Evolutionary conservation across 2,113 vertebrate genomes (phyloP), one percentile per base, ranked within the genome.

Genomic region (Pitta sordida): DNA sequence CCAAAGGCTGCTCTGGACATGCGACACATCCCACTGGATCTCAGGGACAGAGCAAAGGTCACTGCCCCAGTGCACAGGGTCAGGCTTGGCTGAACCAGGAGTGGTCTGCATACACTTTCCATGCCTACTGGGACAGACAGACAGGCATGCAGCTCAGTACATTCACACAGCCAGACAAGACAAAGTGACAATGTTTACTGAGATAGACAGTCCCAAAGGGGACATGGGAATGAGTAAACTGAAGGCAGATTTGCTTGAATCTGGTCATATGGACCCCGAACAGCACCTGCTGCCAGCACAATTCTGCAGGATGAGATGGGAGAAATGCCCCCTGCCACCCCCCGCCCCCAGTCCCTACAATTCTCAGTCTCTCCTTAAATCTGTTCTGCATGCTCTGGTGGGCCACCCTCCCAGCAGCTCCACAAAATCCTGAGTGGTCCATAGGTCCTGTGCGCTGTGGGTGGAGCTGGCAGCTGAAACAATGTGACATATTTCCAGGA

Each of bases 91-190:
- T 39, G 46, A 82, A 19, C 37, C 55, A 77, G 64, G 27, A 46
- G 79, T 53, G 41, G 34, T 44, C 62, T 93, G 83, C 5, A 1
- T 5, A 52, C 30, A 13, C 64, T 71, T 85, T 53, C 59, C 67
- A 7, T 34, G 46, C 29, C 55, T 46, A n/a, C 73, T 63, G 82
- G 59, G 81, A 80, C 93, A 96, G 87, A 93, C 78, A 86, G 75
- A 91, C 73, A 83, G 82, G 86, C 92, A 90, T 95, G 89, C 94
- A 95, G 91, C 91, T 93, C 77, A 51, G 65, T 87, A 97, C 83
- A 83, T 92, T 96, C 95, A 96, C 93, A 97, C 83, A 96, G 87
- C 75, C 90, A 81, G 91, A 96, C 81, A 85, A 97, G 95, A 95
- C 88, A 68, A 93, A 84, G 55, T 79, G 83, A 91, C 81, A 89